These are phyloP conservation scores for Tringa solitaria DNA, from an alignment of 2,113 vertebrate species.

Conservation along the genomic window DNA sequence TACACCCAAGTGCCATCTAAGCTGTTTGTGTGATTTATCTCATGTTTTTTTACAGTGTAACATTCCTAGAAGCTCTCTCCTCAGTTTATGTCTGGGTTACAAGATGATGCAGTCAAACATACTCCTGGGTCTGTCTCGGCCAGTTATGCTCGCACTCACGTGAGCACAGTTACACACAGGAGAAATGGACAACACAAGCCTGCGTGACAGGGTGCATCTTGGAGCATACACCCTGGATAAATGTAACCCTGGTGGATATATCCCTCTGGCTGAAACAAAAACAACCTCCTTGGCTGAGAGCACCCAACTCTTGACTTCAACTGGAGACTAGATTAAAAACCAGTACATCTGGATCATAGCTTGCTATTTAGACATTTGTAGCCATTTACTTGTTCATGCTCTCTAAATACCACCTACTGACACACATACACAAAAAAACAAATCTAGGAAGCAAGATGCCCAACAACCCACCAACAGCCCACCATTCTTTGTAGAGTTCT, in stretches of 20 bases:
- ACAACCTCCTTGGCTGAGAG: neutral
- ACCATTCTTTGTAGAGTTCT: neutral
- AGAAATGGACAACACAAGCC: neutral
- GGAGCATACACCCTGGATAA: neutral
- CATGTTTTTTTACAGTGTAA: neutral
- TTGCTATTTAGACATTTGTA: neutral
- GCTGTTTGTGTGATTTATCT: neutral
- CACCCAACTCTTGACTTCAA: neutral
- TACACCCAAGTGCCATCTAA: neutral
- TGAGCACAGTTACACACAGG: neutral
- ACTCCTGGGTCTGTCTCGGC: neutral
- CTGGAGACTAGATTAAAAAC: neutral
- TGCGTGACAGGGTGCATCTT: neutral
- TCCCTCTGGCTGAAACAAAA: neutral
- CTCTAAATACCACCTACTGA: neutral
- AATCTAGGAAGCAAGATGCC: neutral
- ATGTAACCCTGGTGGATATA: neutral
- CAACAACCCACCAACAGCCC: neutral
- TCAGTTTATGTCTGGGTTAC: neutral
- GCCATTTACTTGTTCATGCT: neutral
- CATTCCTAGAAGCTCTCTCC: neutral
- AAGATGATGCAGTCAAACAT: neutral
- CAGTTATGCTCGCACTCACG: neutral
- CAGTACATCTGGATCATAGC: neutral
- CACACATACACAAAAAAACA: neutral